These are phyloP conservation scores for Nanorana parkeri DNA, from an alignment of 2,113 vertebrate genomes.

Conservation along the genomic window DNA sequence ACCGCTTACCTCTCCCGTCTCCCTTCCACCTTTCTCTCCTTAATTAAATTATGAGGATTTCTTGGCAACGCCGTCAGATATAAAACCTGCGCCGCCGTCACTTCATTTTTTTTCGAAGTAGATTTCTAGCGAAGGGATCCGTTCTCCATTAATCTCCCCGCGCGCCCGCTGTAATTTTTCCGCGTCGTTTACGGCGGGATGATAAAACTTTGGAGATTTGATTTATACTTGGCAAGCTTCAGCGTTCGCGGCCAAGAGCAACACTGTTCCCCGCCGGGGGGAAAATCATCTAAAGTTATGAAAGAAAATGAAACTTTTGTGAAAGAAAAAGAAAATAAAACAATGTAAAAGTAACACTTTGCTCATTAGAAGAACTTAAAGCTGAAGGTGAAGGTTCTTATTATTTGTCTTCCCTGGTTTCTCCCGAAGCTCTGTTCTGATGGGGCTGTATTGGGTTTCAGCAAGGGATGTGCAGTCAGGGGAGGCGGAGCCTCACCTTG, in stretches of 20 bases:
- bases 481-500: too few relatives aligned
- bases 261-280: background rate
- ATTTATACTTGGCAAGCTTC: background rate
- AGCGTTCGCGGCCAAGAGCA: background rate
- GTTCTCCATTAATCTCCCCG: constrained; percentile 5
- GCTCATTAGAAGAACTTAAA: too few relatives aligned
- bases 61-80: background rate
- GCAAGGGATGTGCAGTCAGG: too few relatives aligned
- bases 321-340: too few relatives aligned
- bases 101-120: background rate
- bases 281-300: background rate
- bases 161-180: constrained; percentile 9
- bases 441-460: too few relatives aligned
- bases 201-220: background rate
- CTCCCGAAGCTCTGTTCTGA: too few relatives aligned
- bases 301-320: background rate
- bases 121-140: background rate
- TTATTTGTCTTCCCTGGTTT: too few relatives aligned
- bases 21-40: background rate
- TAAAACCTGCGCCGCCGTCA: background rate
- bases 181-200: background rate
- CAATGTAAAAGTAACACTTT: too few relatives aligned
- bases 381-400: too few relatives aligned
- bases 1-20: constrained; percentile 1
- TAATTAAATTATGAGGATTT: constrained; percentile 42